Evolutionary conservation across 2,797 vertebrate species (phyloP), one percentile per base, ranked within the genome.

Genomic region (Chelmon rostratus): DNA sequence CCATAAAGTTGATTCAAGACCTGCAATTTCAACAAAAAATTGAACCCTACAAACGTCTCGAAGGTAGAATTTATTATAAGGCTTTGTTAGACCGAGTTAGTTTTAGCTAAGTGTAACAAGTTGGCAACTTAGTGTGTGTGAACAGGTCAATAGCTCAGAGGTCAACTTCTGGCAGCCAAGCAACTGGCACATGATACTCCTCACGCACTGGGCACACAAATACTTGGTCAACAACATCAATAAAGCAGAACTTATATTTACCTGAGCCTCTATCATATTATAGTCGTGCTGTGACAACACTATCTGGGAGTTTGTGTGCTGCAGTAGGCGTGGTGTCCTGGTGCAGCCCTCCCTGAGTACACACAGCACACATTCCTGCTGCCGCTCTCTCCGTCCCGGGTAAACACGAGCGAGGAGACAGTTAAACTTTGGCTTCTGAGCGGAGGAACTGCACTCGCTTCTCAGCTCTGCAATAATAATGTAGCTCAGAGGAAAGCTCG

Each of bases 331-430:
- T 88, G 87, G 84, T 81, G 83, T 84, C 82, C 88, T 77, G 75
- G 82, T n/a, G 54, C 73, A 73, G 83, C 76, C 93, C 93, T 90
- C 94, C 93, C 81, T 95, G 77, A 79, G 93, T 72, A 94, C 79
- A 95, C 92, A 93, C 40, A 67, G 67, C 68, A 86, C 82, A 81
- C 86, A 90, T 86, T 91, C 86, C 79, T 38, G 1, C 67, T 57
- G 66, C 54, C 1, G 63, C 62, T 65, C 68, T 33, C 74, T 90
- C 85, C 84, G 76, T 91, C 88, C 77, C 93, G 79, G 91, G 91
- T 61, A 92, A 94, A 94, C 90, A 91, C 8, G 0, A 86, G 73
- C 1, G 40, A 75, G 78, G 44, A 82, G 76, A 84, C 64, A 75
- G 76, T 87, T 73, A 68, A 85, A 89, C 76, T 82, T 85, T 78